phyloP scores from a whole-genome alignment of 2,888 invertebrate genomes.

The Microdon myrmicae region DNA sequence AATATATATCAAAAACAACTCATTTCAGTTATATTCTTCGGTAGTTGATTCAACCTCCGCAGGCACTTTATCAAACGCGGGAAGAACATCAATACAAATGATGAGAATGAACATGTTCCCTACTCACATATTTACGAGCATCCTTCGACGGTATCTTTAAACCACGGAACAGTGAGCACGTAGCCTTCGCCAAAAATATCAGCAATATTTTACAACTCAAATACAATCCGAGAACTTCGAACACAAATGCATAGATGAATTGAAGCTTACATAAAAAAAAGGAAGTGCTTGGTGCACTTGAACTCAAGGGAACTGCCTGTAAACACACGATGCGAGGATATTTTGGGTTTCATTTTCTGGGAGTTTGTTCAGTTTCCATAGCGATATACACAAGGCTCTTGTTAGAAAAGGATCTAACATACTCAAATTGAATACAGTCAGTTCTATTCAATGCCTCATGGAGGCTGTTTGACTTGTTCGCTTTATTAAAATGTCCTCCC shows the following conservation, averaged over 20 bases:
- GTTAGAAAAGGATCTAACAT: too few relatives aligned
- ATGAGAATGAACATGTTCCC: too few relatives aligned
- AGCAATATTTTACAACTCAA: constrained; percentile 18
- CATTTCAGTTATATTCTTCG: too few relatives aligned
- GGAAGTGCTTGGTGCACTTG: too few relatives aligned
- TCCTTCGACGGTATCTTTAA: constrained; percentile 14
- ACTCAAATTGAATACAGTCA: too few relatives aligned
- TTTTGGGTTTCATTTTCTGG: constrained; percentile 2
- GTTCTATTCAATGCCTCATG: too few relatives aligned
- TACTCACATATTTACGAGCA: constrained; percentile 1
- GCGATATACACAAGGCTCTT: constrained; percentile 2
- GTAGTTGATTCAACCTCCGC: too few relatives aligned
- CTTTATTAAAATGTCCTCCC: too few relatives aligned
- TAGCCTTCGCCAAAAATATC: constrained; percentile 27
- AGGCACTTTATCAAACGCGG: too few relatives aligned
- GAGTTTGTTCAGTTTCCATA: neutral
- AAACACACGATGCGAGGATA: constrained; percentile 11
- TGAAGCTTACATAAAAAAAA: constrained; percentile 32
- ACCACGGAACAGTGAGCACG: constrained; percentile 27
- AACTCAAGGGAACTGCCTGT: constrained; percentile 21
- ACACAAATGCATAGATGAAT: constrained; percentile 28
- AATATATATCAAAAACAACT: too few relatives aligned
- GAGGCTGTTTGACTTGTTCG: too few relatives aligned
- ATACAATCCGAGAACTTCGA: neutral
- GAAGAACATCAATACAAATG: too few relatives aligned